Base-by-base conservation (phyloP, 2,113 vertebrate genomes). In the Osmerus eperlanus region DNA sequence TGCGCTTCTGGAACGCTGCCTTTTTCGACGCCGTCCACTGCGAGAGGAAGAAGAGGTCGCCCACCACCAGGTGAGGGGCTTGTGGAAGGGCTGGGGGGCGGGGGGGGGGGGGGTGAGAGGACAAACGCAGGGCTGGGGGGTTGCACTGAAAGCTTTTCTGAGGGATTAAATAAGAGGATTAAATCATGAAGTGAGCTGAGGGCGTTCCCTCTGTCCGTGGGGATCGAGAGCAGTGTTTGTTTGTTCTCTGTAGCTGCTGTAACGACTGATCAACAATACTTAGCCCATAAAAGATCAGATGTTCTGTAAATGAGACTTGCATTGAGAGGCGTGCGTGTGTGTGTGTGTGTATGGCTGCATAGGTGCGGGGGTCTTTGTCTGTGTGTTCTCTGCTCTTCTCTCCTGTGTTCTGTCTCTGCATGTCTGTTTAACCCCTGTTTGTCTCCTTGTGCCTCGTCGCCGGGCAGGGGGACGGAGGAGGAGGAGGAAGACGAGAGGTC, bases 11-110 rank as follows among this genome's bases (percentile, higher is more conserved):
- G 97, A 99, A 99, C 0, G 97, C 97, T 0, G 96, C 97, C 0
- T 99, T 99, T 80, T 99, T 99, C 0, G 97, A 99, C 0, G 97
- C 97, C 0, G 97, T 99, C 68, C 95, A 99, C 70, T 98, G 95
- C 2, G 97, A 99, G 91, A 92, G 97, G 87, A 96, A 91, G 78
- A 99, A 99, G 86, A 83, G 96, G 8, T 99, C 97, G 0, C 97
- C 97, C 54, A 95, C 97, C 5, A 99, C 97, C 61, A 96, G 95
- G 97, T 99, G 90, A 91, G 92, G 62, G 18, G 13, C 15, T 16
- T 1, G 13, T 3, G 28, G 16, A 21, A 11, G 19, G 58, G 58
- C 21, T 9, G 2, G 58, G 58, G 19, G 21, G 25, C 1, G 59
- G 53, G 8, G 47, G 59, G 53, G 8, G 47, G 5, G 29, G 19